Percentiles rank a stretch among this genome's conserved stretches.
Evolutionary conservation across 2,113 vertebrate genomes (phyloP).

Genomic region (Lethenteron camtschaticum): DNA sequence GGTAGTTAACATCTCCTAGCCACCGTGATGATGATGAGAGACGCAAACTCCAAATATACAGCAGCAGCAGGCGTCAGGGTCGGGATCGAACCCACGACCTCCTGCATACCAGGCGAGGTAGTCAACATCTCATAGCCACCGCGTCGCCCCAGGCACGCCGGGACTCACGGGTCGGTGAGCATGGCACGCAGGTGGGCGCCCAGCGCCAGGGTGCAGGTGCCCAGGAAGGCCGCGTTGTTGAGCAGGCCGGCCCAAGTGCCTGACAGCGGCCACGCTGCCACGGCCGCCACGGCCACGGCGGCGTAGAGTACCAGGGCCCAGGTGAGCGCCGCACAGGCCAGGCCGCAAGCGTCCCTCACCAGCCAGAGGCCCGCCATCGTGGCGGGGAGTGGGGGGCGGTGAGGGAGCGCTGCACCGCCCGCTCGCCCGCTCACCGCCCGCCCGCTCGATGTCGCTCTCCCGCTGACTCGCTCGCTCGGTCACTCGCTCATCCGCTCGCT

Average conservation of each 20-base stretch:
- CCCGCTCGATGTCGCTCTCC: too few species aligned
- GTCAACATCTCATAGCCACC: not conserved
- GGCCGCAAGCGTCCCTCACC: conserved; percentile 75
- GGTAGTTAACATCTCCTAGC: too few species aligned
- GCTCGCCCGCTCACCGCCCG: too few species aligned
- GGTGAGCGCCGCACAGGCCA: conserved; percentile 74
- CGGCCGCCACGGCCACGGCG: conserved; percentile 84
- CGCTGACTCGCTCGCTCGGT: too few species aligned
- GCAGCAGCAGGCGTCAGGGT: too few species aligned
- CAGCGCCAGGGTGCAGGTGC: conserved; percentile 41
- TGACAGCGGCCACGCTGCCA: conserved; percentile 82
- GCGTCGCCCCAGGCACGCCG: not conserved
- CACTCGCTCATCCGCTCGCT: too few species aligned
- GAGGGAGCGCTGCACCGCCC: too few species aligned
- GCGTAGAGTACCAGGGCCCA: conserved; percentile 90
- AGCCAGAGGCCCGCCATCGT: conserved; percentile 51
- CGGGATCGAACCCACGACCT: too few species aligned
- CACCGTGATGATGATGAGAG: too few species aligned
- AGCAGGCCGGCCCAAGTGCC: conserved; percentile 76
- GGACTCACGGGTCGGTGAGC: conserved; percentile 47
- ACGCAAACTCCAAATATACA: too few species aligned
- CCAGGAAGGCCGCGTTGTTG: conserved; percentile 70
- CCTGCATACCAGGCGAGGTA: too few species aligned
- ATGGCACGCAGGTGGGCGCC: conserved; percentile 48
- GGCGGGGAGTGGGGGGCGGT: too few species aligned